Percentiles rank a stretch among this genome's conserved stretches.
Conservation (phyloP, 2,888 invertebrate species). For the Branchellion lobata region DNA sequence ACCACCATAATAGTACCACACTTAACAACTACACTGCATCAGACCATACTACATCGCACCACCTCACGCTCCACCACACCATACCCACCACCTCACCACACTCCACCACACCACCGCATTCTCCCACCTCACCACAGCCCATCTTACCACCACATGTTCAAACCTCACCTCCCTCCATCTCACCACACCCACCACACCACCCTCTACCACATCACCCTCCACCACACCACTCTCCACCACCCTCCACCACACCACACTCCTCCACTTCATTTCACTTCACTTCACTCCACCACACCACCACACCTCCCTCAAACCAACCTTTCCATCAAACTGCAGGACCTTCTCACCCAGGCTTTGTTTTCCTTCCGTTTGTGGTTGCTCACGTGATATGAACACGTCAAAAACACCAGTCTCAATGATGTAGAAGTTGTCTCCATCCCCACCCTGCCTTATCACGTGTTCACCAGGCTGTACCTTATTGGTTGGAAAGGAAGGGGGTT, state of each 20-base stretch:
- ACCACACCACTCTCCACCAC: background rate
- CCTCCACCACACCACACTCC: background rate
- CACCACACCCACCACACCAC: no score
- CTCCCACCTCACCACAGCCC: no score
- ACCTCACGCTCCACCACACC: no score
- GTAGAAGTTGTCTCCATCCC: slow-evolving; percentile 63
- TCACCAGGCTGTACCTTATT: slow-evolving; percentile 55
- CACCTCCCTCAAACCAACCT: slow-evolving; percentile 27
- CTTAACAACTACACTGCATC: no score
- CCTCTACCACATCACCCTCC: background rate
- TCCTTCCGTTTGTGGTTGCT: background rate
- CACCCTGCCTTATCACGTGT: slow-evolving; percentile 60
- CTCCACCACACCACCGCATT: no score
- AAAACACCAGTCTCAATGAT: slow-evolving; percentile 62
- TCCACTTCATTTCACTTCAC: background rate
- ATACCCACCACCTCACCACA: no score
- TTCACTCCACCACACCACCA: no score
- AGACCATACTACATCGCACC: no score
- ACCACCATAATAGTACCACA: no score
- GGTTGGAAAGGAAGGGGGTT: no score
- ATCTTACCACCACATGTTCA: no score
- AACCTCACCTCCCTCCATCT: no score
- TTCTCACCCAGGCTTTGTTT: slow-evolving; percentile 25
- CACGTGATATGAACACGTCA: slow-evolving; percentile 53
- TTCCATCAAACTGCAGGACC: slow-evolving; percentile 43